Evolutionary conservation across 1,140 invertebrate genomes (phyloP).

Genomic region (Neelides sp.): DNA sequence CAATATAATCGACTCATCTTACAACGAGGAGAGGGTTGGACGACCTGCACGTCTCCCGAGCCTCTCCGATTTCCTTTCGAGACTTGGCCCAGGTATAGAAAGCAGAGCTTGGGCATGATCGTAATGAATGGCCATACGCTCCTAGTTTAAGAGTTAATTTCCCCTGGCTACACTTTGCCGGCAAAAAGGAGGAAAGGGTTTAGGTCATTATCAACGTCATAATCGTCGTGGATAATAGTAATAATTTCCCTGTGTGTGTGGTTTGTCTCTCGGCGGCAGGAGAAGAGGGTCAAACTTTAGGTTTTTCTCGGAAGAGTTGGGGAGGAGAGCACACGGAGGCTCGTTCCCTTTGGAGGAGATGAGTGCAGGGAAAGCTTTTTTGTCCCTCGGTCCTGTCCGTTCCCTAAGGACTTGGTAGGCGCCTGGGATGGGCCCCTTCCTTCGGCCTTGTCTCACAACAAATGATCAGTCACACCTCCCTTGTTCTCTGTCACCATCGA

Average conservation of each 20-base stretch:
- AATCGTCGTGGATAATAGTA: constrained; percentile 12
- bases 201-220: constrained; percentile 14
- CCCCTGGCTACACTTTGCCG: no score
- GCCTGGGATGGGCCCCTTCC: constrained; percentile 29
- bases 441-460: constrained; percentile 32
- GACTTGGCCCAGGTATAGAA: no score
- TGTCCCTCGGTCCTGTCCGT: not conserved
- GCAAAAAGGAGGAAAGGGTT: no score
- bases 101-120: no score
- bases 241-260: constrained; percentile 18
- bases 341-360: not conserved
- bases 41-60: no score
- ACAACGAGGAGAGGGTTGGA: no score
- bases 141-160: no score
- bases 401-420: constrained; percentile 27
- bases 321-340: not conserved
- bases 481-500: constrained; percentile 30
- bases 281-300: constrained; percentile 18
- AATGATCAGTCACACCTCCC: constrained; percentile 32
- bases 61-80: no score
- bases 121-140: no score
- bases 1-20: no score
- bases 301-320: constrained; percentile 14
- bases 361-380: not conserved
- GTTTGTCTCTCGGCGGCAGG: constrained; percentile 13